Conservation (phyloP, 1,140 invertebrate genomes). For the Mylabris phalerata region DNA sequence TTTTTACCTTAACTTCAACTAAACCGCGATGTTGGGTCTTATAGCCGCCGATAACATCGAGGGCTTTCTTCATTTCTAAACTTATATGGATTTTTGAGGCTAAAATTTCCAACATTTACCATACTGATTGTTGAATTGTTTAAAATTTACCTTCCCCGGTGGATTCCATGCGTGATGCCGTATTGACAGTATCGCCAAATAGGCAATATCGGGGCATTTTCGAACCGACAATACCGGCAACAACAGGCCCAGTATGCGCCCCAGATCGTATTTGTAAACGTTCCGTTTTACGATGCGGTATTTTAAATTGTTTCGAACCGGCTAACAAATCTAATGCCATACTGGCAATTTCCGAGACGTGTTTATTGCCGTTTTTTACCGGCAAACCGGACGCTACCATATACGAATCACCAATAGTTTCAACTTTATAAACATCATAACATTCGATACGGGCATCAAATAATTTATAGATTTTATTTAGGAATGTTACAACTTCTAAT, state of each 20-base stretch:
- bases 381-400: slow-evolving; percentile 86
- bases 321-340: slow-evolving; percentile 79
- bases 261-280: slow-evolving; percentile 70
- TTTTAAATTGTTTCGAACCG: slow-evolving; percentile 66
- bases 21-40: slow-evolving; percentile 71
- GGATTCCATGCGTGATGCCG: slow-evolving; percentile 73
- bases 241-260: slow-evolving; percentile 66
- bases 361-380: slow-evolving; percentile 75
- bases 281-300: slow-evolving; percentile 61
- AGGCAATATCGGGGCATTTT: slow-evolving; percentile 80
- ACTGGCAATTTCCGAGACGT: slow-evolving; percentile 78
- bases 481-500: slow-evolving; percentile 77
- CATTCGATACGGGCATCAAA: slow-evolving; percentile 81
- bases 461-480: slow-evolving; percentile 79
- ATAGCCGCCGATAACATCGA: slow-evolving; percentile 78
- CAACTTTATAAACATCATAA: slow-evolving; percentile 86
- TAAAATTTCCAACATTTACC: no score
- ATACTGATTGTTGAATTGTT: no score
- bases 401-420: slow-evolving; percentile 89
- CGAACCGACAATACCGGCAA: slow-evolving; percentile 71
- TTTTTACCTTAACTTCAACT: slow-evolving; percentile 67
- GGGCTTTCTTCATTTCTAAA: slow-evolving; percentile 72
- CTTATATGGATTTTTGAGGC: slow-evolving; percentile 87
- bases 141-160: slow-evolving; percentile 51
- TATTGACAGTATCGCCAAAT: slow-evolving; percentile 81